Percentiles rank a stretch among this genome's conserved stretches.
Evolutionary conservation across 2,888 invertebrate species (phyloP).

Genomic region (Andrena bicolor): DNA sequence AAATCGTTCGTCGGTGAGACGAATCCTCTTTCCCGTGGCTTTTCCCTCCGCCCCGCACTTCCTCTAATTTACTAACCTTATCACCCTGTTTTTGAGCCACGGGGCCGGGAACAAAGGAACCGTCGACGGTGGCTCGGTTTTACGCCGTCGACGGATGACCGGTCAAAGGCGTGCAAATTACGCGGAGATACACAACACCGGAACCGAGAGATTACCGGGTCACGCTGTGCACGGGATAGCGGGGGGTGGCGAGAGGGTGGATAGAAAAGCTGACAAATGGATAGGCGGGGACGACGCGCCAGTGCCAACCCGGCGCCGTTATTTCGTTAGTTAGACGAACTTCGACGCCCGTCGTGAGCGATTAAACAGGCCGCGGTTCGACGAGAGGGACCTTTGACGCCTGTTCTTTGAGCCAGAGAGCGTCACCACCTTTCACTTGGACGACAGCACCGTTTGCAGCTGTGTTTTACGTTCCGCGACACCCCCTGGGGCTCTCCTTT

Average conservation of each 20-base stretch:
- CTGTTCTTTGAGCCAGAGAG: slow-evolving; percentile 57
- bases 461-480: slow-evolving; percentile 6
- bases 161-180: slow-evolving; percentile 64
- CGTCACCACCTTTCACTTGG: slow-evolving; percentile 74
- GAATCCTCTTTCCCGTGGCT: slow-evolving; percentile 38
- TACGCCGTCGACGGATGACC: slow-evolving; percentile 48
- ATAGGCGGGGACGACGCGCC: slow-evolving; percentile 1
- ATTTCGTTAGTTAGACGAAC: slow-evolving; percentile 83
- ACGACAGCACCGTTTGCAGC: slow-evolving; percentile 68
- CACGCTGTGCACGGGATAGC: slow-evolving; percentile 10
- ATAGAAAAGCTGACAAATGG: slow-evolving; percentile 36
- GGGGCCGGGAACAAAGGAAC: slow-evolving; percentile 51
- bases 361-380: slow-evolving; percentile 71
- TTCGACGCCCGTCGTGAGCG: slow-evolving; percentile 76
- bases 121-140: slow-evolving; percentile 35
- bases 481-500: slow-evolving; percentile 2
- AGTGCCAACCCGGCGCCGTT: slow-evolving; percentile 65
- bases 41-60: slow-evolving; percentile 9
- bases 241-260: not conserved
- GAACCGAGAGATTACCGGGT: slow-evolving; percentile 52
- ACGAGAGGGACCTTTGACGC: slow-evolving; percentile 11
- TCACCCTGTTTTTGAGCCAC: slow-evolving; percentile 49
- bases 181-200: slow-evolving; percentile 43
- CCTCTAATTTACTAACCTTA: slow-evolving; percentile 63
- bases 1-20: not conserved